These are phyloP conservation scores for Phrynosoma platyrhinos DNA, from an alignment of 2,113 vertebrate species.

Conservation along the genomic window DNA sequence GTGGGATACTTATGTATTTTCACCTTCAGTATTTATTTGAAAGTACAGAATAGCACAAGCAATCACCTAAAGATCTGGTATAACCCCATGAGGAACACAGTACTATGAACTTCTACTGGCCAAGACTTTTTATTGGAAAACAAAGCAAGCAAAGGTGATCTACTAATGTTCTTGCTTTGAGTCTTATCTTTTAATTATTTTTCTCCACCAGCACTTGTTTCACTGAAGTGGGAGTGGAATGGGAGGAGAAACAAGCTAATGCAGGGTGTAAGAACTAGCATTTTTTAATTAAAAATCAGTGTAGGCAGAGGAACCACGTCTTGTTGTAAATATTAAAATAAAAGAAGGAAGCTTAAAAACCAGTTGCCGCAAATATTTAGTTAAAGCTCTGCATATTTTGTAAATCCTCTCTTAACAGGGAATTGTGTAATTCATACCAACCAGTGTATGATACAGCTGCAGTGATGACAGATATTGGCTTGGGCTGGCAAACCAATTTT, in stretches of 20 bases:
- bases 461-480: conserved; percentile 37
- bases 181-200: fast-evolving
- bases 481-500: conserved; percentile 38
- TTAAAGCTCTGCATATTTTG: conserved; percentile 54
- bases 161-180: not conserved
- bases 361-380: conserved; percentile 19
- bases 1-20: not conserved
- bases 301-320: not conserved
- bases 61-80: not conserved
- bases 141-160: not conserved
- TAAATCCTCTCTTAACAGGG: conserved; percentile 61
- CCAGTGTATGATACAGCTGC: conserved; percentile 56
- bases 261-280: not conserved
- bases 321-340: conserved; percentile 27
- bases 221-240: not conserved
- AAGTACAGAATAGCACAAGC: not conserved
- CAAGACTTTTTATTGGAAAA: not conserved
- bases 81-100: not conserved
- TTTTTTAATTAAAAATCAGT: not conserved
- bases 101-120: not conserved
- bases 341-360: conserved; percentile 23
- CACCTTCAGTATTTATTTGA: not conserved
- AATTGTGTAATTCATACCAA: conserved; percentile 30
- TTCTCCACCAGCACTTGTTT: not conserved
- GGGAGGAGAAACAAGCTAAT: not conserved